Evolutionary conservation across 2,113 vertebrate genomes (phyloP), one percentile per base, ranked within the genome.

Genomic region (Podilymbus podiceps): DNA sequence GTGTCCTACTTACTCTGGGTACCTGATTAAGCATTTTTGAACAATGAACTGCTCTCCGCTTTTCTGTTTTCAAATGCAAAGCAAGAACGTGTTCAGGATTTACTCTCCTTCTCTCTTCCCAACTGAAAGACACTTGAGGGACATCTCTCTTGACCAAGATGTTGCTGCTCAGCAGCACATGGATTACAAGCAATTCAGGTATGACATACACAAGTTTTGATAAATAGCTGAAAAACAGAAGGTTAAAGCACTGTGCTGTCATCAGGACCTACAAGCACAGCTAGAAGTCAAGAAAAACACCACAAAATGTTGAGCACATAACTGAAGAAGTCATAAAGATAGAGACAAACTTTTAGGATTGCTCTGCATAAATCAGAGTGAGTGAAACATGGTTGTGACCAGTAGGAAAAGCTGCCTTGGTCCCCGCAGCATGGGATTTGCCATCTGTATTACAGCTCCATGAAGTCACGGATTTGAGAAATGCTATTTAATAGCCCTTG

Each of bases 21-120:
- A 97, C 96, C 95, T 92, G 95, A 97, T 95, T 90, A 96, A 95
- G 94, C 96, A 71, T 67, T 96, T 96, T 3, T 74, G 56, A 95
- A 95, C 86, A 63, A 84, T 21, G 63, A 77, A 8, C 59, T 6
- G 38, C 60, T 77, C 88, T 31, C 64, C 47, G 52, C 35, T 84
- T 6, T 52, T 63, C 88, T 52, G 85, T 85, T 93, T 90, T 79
- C 58, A 91, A 89, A 96, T 22, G 78, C 87, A 86, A 91, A 90
- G 52, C 46, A 38, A 84, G 71, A 91, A 74, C 56, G 46, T 0
- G 42, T 28, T 80, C 72, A 81, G 59, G 52, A 90, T 84, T 53
- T 68, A 60, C 44, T 81, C 82, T 31, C 18, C 46, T n/a, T 40
- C 69, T 67, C 50, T 78, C 63, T 47, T 42, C 55, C 59, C 9